Evolutionary conservation across 2,888 invertebrate species (phyloP).

Genomic region (Syrista parreyssii): DNA sequence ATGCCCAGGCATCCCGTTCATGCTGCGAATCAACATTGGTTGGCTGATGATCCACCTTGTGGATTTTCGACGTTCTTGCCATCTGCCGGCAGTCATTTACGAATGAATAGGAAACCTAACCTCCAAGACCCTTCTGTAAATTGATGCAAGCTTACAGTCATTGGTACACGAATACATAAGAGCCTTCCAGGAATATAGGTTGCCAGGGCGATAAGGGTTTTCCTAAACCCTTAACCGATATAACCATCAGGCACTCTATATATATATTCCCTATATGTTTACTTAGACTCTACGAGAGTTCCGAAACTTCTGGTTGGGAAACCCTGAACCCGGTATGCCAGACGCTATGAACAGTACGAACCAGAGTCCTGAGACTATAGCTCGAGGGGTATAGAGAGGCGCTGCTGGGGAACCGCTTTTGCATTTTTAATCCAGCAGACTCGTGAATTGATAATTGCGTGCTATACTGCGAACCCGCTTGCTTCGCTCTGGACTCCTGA

Average conservation of each 20-base stretch:
- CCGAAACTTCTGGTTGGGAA: neutral
- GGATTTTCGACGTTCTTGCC: neutral
- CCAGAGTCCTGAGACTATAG: neutral
- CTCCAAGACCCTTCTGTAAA: neutral
- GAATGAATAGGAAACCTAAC: neutral
- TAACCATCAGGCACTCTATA: neutral
- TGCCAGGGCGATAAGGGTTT: neutral
- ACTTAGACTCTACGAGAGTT: neutral
- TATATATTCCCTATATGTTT: neutral
- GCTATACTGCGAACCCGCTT: neutral
- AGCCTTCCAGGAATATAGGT: neutral
- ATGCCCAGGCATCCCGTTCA: neutral
- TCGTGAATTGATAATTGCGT: slow-evolving; percentile 33
- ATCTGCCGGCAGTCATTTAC: neutral
- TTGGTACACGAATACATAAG: neutral
- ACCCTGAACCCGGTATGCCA: neutral
- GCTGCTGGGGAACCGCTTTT: slow-evolving; percentile 13
- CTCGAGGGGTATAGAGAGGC: neutral
- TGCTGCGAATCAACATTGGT: neutral
- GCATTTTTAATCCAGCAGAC: slow-evolving; percentile 26
- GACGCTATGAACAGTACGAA: neutral
- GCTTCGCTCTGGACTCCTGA: neutral
- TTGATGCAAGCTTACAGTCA: neutral
- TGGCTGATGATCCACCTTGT: neutral
- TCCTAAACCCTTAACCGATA: neutral